Conservation (phyloP, 2,797 vertebrate genomes). For the Fringilla coelebs region DNA sequence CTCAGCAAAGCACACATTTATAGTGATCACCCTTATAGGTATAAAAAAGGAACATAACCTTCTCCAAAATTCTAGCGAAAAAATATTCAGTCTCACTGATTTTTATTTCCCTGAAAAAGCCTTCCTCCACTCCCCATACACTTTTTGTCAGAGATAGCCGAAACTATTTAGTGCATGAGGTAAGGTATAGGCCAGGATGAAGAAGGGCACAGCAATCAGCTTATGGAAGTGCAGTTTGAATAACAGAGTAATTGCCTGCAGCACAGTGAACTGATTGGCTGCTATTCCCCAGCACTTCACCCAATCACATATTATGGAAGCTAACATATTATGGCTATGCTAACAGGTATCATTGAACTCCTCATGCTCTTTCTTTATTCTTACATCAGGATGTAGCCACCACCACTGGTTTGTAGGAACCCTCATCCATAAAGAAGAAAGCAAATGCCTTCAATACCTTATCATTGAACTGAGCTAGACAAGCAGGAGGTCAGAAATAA, state of each 20-base stretch:
- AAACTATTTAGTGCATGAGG: fast-evolving
- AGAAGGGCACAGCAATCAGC: fast-evolving
- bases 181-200: neutral
- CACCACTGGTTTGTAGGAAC: neutral
- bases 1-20: neutral
- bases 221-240: neutral
- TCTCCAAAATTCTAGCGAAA: neutral
- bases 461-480: neutral
- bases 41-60: neutral
- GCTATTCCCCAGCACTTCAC: neutral
- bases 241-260: neutral
- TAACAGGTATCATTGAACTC: neutral
- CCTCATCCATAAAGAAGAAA: fast-evolving
- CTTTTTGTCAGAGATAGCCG: neutral
- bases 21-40: neutral
- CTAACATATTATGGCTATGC: too few species aligned
- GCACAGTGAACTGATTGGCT: neutral
- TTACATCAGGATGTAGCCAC: neutral
- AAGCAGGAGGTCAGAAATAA: neutral
- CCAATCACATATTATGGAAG: neutral
- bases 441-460: neutral
- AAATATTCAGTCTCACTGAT: neutral
- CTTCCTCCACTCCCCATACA: neutral
- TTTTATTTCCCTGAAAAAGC: neutral
- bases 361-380: neutral